These are phyloP conservation scores for Eciton burchellii DNA, from an alignment of 1,140 invertebrate genomes.

Conservation along the genomic window DNA sequence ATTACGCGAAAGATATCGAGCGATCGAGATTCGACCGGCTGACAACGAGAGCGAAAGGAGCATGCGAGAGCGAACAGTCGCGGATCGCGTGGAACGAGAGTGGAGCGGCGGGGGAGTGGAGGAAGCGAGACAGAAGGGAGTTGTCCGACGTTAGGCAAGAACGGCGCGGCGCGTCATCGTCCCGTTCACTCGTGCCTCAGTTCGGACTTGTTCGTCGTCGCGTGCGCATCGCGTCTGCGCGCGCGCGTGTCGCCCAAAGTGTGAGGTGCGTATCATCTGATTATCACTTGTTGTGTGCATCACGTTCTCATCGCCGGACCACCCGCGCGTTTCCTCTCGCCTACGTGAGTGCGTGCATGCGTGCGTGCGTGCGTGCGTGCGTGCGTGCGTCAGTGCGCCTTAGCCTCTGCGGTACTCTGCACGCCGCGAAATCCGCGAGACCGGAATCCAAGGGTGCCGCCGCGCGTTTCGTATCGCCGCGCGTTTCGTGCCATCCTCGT, in stretches of 20 bases:
- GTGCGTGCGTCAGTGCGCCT: too few species aligned
- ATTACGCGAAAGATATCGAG: background rate
- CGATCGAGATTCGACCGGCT: constrained; percentile 30
- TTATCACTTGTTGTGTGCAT: background rate
- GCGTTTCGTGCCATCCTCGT: constrained; percentile 26
- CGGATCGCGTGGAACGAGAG: background rate
- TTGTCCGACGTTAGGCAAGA: constrained; percentile 27
- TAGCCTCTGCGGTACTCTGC: too few species aligned
- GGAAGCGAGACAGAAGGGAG: constrained; percentile 48
- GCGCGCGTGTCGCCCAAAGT: constrained; percentile 42
- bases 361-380: too few species aligned
- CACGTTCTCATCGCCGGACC: background rate
- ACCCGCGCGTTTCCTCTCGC: background rate
- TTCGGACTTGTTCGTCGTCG: constrained; percentile 79
- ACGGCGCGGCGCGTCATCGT: constrained; percentile 41
- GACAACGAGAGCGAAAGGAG: constrained; percentile 62
- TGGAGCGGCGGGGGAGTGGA: background rate
- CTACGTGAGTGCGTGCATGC: background rate
- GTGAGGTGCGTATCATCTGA: background rate
- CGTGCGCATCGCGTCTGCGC: constrained; percentile 70
- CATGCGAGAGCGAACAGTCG: background rate
- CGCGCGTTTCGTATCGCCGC: background rate
- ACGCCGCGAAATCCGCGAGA: background rate
- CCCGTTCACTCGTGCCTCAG: constrained; percentile 70
- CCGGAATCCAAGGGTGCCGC: background rate